phyloP scores from a whole-genome alignment of 2,113 vertebrate genomes.

The Oxyruncus cristatus region DNA sequence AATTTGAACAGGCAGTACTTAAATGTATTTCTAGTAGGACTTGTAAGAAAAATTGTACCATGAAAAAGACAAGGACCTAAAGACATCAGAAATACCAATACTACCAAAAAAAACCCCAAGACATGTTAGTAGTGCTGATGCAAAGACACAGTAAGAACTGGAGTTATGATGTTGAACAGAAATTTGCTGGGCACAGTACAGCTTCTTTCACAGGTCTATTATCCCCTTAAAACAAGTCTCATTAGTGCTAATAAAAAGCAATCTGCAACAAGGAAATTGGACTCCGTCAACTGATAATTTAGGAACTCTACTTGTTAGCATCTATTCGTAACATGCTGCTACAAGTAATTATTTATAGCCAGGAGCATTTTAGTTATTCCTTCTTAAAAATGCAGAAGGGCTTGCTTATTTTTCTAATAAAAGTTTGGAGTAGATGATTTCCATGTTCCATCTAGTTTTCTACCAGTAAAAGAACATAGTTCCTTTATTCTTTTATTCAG shows the following conservation, averaged over 20 bases:
- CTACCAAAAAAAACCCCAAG: fast-evolving
- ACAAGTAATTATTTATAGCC: conserved; percentile 33
- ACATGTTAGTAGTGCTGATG: background rate
- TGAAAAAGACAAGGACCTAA: background rate
- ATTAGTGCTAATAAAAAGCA: conserved; percentile 28
- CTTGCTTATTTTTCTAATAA: background rate
- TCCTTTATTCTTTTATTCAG: background rate
- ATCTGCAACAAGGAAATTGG: conserved; percentile 45
- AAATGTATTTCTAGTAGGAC: background rate
- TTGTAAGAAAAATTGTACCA: background rate
- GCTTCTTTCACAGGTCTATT: background rate
- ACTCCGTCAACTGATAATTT: conserved; percentile 32
- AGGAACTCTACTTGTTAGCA: conserved; percentile 13
- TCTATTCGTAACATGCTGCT: conserved; percentile 48
- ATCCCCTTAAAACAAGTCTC: background rate
- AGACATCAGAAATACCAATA: background rate
- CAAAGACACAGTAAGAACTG: background rate
- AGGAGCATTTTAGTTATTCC: background rate
- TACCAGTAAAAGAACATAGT: background rate
- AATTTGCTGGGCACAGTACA: background rate
- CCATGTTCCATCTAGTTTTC: background rate
- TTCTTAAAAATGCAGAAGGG: background rate
- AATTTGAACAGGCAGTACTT: background rate
- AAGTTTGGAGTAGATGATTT: background rate
- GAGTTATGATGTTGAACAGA: background rate